Percentiles rank a stretch among this genome's conserved stretches.
Evolutionary conservation across 2,113 vertebrate genomes (phyloP).

Genomic region (Xenus cinereus): DNA sequence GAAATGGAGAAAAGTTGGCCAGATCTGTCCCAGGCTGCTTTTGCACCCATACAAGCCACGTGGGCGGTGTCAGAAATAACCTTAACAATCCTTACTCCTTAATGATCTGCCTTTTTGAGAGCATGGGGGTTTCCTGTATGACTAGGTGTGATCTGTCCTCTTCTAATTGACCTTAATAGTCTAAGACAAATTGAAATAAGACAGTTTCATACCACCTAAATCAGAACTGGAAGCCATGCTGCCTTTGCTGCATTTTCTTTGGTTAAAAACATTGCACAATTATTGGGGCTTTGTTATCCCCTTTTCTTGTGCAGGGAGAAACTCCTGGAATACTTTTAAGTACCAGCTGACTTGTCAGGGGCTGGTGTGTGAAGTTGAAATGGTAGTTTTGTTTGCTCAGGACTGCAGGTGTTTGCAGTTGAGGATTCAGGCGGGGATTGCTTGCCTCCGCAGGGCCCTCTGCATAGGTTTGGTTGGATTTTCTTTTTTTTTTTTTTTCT

Average conservation of each 20-base stretch:
- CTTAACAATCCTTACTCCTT: background rate
- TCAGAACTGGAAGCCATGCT: background rate
- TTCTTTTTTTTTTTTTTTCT: too few relatives aligned
- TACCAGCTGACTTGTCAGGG: background rate
- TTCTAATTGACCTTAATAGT: background rate
- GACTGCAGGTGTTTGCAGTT: background rate
- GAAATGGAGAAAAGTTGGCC: background rate
- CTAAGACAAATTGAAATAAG: background rate
- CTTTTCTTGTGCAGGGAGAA: background rate
- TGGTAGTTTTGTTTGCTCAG: background rate
- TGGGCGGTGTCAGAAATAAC: background rate
- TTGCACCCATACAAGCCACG: too few relatives aligned
- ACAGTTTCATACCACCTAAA: background rate
- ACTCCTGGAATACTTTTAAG: background rate
- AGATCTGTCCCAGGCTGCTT: background rate
- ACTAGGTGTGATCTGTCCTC: background rate
- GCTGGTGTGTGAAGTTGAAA: background rate
- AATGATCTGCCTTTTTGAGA: background rate
- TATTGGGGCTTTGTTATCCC: background rate
- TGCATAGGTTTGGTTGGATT: background rate
- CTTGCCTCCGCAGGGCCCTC: background rate
- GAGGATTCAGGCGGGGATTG: background rate
- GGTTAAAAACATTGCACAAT: background rate
- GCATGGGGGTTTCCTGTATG: rapidly evolving
- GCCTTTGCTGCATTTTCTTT: background rate